Evolutionary conservation across 92 coral and sea anemone genomes (phyloP).

Genomic region (Galaxea fascicularis): DNA sequence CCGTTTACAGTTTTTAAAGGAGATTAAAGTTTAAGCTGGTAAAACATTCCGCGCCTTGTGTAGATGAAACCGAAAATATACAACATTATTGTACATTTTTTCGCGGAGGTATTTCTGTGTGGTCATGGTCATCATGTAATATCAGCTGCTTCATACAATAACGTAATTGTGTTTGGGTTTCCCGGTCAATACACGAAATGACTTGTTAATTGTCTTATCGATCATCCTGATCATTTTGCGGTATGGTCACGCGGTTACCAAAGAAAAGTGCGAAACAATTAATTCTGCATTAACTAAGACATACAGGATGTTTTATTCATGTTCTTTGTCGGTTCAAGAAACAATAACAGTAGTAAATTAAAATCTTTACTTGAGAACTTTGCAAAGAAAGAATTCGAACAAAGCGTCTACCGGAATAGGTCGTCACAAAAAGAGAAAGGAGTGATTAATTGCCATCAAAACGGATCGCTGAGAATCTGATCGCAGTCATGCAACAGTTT

Average conservation of each 20-base stretch:
- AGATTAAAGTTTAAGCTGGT: neutral
- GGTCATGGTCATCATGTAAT: neutral
- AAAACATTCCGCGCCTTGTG: neutral
- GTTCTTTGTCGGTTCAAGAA: conserved; percentile 2
- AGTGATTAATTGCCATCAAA: neutral
- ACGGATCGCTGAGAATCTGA: neutral
- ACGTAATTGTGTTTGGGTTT: neutral
- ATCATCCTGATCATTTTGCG: neutral
- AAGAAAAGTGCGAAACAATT: neutral
- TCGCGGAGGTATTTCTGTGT: too few species aligned
- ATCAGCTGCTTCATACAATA: neutral
- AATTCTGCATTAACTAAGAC: too few species aligned
- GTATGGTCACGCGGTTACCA: neutral
- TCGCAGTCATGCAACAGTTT: neutral
- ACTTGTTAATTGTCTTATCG: neutral
- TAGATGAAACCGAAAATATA: neutral
- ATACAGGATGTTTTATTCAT: conserved; percentile 1
- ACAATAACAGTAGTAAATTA: neutral
- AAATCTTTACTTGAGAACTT: neutral
- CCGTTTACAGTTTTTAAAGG: neutral
- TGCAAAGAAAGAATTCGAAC: neutral
- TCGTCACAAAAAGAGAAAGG: neutral
- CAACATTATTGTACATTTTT: neutral
- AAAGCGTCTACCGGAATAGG: neutral
- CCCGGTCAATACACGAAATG: conserved; percentile 17